phyloP scores from a whole-genome alignment of 2,888 invertebrate genomes.

The Leptopterna dolabrata region DNA sequence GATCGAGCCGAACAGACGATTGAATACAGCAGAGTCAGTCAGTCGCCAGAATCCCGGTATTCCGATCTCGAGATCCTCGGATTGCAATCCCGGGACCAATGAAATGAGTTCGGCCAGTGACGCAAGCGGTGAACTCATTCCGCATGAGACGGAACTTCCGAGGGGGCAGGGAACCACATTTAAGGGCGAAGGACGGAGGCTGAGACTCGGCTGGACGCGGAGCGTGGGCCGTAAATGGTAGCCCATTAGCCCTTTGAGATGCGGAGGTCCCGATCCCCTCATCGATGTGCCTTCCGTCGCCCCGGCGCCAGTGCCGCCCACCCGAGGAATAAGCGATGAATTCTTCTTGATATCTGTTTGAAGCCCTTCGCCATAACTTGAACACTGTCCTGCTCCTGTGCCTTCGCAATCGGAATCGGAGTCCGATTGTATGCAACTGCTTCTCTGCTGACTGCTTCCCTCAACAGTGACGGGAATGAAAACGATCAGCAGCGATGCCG shows the following conservation, averaged over 20 bases:
- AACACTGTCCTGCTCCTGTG: background rate
- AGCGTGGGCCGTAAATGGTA: conserved; percentile 7
- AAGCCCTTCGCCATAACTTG: background rate
- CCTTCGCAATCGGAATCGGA: background rate
- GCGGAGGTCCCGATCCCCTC: background rate
- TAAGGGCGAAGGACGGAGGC: background rate
- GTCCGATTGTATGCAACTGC: background rate
- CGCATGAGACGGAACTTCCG: background rate
- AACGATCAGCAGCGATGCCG: too few relatives aligned
- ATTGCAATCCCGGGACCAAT: too few relatives aligned
- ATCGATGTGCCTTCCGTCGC: background rate
- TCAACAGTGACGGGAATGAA: too few relatives aligned
- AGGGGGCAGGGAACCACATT: background rate
- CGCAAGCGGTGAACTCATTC: background rate
- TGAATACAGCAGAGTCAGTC: too few relatives aligned
- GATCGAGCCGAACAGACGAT: too few relatives aligned
- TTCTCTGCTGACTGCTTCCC: too few relatives aligned
- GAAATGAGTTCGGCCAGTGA: background rate
- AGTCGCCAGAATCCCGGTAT: too few relatives aligned
- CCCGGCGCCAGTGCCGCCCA: background rate
- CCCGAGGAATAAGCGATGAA: background rate
- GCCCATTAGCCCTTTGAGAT: background rate
- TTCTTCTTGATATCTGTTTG: background rate
- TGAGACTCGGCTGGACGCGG: background rate
- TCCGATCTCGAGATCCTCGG: too few relatives aligned